Evolutionary conservation across 2,113 vertebrate genomes (phyloP), one percentile per base, ranked within the genome.

Genomic region (Orientallactaga bullata): DNA sequence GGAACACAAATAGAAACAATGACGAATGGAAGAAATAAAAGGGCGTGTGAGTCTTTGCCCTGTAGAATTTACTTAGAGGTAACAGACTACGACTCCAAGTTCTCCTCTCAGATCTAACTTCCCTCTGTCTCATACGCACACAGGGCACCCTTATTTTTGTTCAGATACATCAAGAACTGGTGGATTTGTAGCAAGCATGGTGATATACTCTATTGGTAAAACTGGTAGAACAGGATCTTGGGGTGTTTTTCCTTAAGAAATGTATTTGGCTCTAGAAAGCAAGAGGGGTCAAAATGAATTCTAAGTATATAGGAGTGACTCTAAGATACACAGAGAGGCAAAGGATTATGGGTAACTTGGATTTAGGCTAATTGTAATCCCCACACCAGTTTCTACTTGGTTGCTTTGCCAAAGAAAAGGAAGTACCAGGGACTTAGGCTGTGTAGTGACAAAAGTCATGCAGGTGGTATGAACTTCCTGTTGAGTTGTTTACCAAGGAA

Each of bases 1-100:
- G 60, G 93, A 89, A 94, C 55, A 32, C 24, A 94, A 88, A 88
- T 37, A 95, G 61, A 74, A 91, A 77, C 77, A n/a, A 89, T 74
- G 58, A 39, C 6, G 11, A 93, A 51, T 37, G 21, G 68, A 63
- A n/a, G 66, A 80, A 84, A 80, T 21, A 61, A 30, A 66, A 68
- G 26, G 60, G 30, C 28, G 16, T 35, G 24, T 2, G 37, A 30
- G n/a, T 66, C 60, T 85, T 92, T 47, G 81, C 8, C 28, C 39
- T 12, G 10, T 35, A 78, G 63, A 63, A 16, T 71, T 68, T 8
- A 76, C 78, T 23, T 63, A 20, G 68, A 63, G 24, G 10, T 74
- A 55, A 81, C 21, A 60, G 32, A n/a, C 61, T n/a, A 82, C 85
- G 61, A 10, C 47, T 90, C 88, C 47, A 73, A 73, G 42, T 51